Evolutionary conservation across 2,888 invertebrate genomes (phyloP).

Genomic region (Invenusta paracnida): DNA sequence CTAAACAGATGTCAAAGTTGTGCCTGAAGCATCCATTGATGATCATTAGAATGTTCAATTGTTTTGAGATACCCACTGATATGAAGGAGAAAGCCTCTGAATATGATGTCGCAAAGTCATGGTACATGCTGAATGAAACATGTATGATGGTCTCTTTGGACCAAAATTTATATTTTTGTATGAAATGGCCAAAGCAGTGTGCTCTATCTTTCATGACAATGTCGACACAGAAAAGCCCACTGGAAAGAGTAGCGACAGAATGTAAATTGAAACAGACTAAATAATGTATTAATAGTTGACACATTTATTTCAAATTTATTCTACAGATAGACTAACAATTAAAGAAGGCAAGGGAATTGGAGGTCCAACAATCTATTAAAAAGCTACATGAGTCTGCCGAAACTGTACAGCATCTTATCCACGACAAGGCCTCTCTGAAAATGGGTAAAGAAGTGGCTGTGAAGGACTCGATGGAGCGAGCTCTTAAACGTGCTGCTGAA

Average conservation of each 20-base stretch:
- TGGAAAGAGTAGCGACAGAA: not conserved
- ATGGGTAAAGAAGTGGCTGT: constrained; percentile 21
- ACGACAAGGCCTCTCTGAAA: constrained; percentile 25
- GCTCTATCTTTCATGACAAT: not conserved
- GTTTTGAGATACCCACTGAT: not conserved
- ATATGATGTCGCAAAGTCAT: not conserved
- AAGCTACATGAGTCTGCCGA: constrained; percentile 10
- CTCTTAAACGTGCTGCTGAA: constrained; percentile 29
- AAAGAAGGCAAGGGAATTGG: not conserved
- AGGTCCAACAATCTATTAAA: not conserved
- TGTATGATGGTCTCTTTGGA: not conserved
- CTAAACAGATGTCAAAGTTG: not conserved
- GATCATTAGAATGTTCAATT: not conserved
- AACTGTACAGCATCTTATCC: constrained; percentile 17
- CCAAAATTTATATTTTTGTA: not conserved
- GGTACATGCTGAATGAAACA: not conserved
- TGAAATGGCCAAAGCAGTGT: not conserved
- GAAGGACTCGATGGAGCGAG: constrained; percentile 5
- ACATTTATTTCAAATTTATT: constrained; percentile 9
- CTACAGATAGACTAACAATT: not conserved
- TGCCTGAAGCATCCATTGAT: constrained; percentile 3
- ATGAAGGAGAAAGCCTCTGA: not conserved
- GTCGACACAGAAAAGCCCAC: not conserved
- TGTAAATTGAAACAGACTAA: constrained; percentile 11
- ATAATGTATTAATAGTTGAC: constrained; percentile 14